phyloP scores from a whole-genome alignment of 92 coral and sea anemone genomes.

The Isaurus tuberculatus region DNA sequence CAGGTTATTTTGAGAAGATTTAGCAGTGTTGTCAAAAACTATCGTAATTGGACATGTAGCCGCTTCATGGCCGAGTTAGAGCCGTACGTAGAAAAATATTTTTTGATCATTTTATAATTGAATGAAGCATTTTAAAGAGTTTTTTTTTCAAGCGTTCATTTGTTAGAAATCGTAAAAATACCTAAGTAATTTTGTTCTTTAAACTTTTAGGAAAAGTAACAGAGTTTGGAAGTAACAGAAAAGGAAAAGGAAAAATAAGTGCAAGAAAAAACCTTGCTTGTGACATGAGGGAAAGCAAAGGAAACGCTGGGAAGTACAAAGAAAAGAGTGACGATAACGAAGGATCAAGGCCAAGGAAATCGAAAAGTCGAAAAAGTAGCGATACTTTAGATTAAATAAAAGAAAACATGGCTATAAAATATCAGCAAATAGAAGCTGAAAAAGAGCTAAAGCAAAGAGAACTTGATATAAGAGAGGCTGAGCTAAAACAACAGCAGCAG shows the following conservation, averaged over 20 bases:
- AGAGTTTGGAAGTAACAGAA: slow-evolving; percentile 49
- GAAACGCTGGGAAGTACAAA: slow-evolving; percentile 51
- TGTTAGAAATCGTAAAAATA: neutral
- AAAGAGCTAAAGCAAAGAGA: slow-evolving; percentile 42
- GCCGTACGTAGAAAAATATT: neutral
- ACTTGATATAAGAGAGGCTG: slow-evolving; percentile 40
- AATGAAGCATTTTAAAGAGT: neutral
- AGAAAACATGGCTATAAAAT: slow-evolving; percentile 45
- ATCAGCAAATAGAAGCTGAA: slow-evolving; percentile 43
- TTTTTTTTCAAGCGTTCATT: neutral
- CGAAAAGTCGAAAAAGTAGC: slow-evolving; percentile 41
- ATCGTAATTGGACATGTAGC: neutral
- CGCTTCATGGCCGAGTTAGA: neutral
- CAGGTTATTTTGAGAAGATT: no score
- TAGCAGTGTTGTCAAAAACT: neutral
- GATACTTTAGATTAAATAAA: slow-evolving; percentile 46
- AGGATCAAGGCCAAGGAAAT: slow-evolving; percentile 32
- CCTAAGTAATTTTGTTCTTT: neutral
- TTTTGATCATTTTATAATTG: neutral
- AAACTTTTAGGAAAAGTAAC: slow-evolving; percentile 7
- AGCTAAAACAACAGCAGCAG: slow-evolving; percentile 44
- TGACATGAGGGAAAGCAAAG: slow-evolving; percentile 50
- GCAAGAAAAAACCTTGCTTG: slow-evolving; percentile 51
- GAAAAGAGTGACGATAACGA: slow-evolving; percentile 49
- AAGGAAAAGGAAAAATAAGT: slow-evolving; percentile 47